A percentile compares a stretch with the other conserved stretches of the same genome.
These are phyloP conservation scores for Sebastes vulpes DNA, from an alignment of 2,797 vertebrate species.

Conservation along the genomic window DNA sequence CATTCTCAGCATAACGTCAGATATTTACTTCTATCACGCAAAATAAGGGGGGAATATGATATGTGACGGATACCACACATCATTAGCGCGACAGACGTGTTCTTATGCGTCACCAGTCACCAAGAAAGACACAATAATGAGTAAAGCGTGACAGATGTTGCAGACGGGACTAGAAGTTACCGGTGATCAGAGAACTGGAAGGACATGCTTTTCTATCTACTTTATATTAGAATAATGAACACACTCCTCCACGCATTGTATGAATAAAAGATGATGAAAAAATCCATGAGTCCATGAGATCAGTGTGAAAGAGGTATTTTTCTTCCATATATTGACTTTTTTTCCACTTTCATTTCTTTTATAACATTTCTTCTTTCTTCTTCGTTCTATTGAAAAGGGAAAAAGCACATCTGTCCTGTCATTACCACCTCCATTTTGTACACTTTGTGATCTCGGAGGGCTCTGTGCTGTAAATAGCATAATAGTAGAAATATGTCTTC, in stretches of 20 bases:
- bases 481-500: conserved; percentile 35
- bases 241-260: neutral
- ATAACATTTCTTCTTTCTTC: neutral
- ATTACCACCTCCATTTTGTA: conserved; percentile 23
- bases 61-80: neutral
- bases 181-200: neutral
- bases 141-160: neutral
- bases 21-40: neutral
- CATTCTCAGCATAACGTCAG: neutral
- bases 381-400: neutral
- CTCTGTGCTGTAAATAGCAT: conserved; percentile 36
- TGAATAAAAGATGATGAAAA: neutral
- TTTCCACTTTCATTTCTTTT: neutral
- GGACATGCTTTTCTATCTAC: neutral
- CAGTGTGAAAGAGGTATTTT: neutral
- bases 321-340: neutral
- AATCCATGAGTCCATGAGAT: neutral
- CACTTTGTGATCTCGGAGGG: conserved; percentile 14
- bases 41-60: neutral
- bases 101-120: neutral
- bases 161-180: neutral
- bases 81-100: neutral
- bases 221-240: neutral
- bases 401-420: neutral
- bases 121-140: neutral